These are phyloP conservation scores for Remorina albescens DNA, from an alignment of 2,797 vertebrate genomes.

Conservation along the genomic window DNA sequence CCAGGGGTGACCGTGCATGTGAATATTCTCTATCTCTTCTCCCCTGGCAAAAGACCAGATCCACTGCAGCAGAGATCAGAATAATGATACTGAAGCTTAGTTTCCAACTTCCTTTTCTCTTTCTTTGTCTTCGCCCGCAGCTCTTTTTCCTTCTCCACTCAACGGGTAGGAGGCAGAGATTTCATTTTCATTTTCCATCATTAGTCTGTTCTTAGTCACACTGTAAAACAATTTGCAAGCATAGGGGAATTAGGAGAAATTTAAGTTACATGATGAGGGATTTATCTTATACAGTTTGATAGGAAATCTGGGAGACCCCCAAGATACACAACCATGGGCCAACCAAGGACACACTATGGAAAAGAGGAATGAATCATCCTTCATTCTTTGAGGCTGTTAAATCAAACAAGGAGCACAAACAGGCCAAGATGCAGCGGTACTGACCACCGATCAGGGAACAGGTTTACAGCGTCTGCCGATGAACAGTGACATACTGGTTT, in stretches of 20 bases:
- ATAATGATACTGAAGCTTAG: neutral
- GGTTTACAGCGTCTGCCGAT: too few species aligned
- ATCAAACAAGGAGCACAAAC: neutral
- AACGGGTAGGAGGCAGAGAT: slow-evolving; percentile 58
- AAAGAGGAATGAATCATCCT: slow-evolving; percentile 5
- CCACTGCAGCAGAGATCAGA: slow-evolving; percentile 49
- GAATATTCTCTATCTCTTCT: slow-evolving; percentile 37
- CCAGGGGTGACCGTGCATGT: slow-evolving; percentile 24
- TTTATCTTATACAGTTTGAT: slow-evolving; percentile 53
- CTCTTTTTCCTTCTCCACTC: slow-evolving; percentile 46
- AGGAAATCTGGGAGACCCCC: slow-evolving; percentile 43
- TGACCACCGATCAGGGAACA: neutral
- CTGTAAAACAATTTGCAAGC: slow-evolving; percentile 74
- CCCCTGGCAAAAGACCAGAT: slow-evolving; percentile 45
- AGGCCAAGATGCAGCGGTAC: neutral
- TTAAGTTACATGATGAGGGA: slow-evolving; percentile 71
- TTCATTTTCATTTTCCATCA: neutral
- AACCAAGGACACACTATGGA: neutral
- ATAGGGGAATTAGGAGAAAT: slow-evolving; percentile 49
- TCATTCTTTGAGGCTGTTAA: neutral
- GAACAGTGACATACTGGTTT: too few species aligned
- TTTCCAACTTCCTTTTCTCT: slow-evolving; percentile 7
- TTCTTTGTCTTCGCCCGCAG: slow-evolving; percentile 35
- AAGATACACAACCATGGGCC: neutral
- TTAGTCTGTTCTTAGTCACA: slow-evolving; percentile 76